A percentile compares a stretch with the other conserved stretches of the same genome.
Evolutionary conservation across 2,113 vertebrate species (phyloP).

Genomic region (Daubentonia madagascariensis): DNA sequence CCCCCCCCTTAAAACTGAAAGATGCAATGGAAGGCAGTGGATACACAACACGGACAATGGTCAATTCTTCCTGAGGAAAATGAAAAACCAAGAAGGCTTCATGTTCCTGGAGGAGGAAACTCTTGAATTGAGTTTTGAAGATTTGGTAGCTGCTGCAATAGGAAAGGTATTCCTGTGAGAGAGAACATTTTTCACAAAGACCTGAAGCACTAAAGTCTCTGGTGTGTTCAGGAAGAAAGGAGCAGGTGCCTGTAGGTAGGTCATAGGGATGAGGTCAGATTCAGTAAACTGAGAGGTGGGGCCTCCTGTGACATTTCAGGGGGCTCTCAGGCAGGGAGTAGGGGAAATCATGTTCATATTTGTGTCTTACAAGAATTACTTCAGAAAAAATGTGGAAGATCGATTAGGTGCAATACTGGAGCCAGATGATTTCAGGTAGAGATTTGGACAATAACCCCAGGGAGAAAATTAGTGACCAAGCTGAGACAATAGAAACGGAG

Average conservation of each 20-base stretch:
- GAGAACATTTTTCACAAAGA: background rate
- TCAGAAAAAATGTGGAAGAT: background rate
- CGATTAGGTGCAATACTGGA: background rate
- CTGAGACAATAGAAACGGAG: background rate
- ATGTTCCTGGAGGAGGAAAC: background rate
- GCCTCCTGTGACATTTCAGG: background rate
- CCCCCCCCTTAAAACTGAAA: fast-evolving
- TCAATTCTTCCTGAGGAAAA: background rate
- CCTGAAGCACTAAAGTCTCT: background rate
- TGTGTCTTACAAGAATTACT: background rate
- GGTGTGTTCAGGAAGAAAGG: background rate
- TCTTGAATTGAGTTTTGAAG: background rate
- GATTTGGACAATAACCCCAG: background rate
- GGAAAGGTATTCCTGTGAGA: background rate
- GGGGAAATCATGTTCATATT: background rate
- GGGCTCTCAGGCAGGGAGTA: too few relatives aligned
- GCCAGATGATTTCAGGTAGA: background rate
- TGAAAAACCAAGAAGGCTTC: background rate
- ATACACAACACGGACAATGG: background rate
- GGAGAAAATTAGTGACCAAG: background rate
- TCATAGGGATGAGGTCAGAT: background rate
- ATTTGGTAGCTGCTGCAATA: background rate
- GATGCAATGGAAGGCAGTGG: fast-evolving
- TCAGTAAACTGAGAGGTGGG: background rate
- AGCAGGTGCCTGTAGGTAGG: fast-evolving